A percentile compares a stretch with the other conserved stretches of the same genome.
phyloP scores from a whole-genome alignment of 2,888 invertebrate species.

The Himalopsyche japonica region DNA sequence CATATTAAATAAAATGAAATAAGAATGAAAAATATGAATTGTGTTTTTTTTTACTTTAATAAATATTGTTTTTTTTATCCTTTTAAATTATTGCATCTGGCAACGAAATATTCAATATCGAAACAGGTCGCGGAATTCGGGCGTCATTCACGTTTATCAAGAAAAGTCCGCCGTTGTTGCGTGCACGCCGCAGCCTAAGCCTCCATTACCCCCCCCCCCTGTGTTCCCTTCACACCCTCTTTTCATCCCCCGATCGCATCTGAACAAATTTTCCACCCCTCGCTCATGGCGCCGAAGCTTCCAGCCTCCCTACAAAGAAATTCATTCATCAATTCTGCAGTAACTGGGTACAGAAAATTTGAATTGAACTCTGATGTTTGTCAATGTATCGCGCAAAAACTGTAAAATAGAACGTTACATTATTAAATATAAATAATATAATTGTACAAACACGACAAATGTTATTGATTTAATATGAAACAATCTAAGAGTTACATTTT shows the following conservation, averaged over 20 bases:
- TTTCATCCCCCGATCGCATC: slow-evolving; percentile 44
- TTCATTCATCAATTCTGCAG: slow-evolving; percentile 51
- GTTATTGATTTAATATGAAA: no score
- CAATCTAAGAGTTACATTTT: no score
- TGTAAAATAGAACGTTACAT: no score
- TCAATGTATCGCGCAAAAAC: background rate
- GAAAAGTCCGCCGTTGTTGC: slow-evolving; percentile 45
- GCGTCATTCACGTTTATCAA: slow-evolving; percentile 48
- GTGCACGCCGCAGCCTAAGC: slow-evolving; percentile 39
- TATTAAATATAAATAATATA: no score
- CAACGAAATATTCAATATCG: background rate
- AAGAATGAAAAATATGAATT: no score
- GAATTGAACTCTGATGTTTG: background rate
- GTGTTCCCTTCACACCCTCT: slow-evolving; percentile 51
- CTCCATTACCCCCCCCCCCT: slow-evolving; percentile 44
- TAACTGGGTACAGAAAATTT: background rate
- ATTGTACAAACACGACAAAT: no score
- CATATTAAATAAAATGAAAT: no score
- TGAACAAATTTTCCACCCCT: slow-evolving; percentile 46
- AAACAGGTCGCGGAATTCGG: background rate
- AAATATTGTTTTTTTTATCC: background rate
- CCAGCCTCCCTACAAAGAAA: slow-evolving; percentile 53
- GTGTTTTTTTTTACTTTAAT: no score
- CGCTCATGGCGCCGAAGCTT: slow-evolving; percentile 57
- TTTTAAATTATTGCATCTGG: background rate